Base-by-base conservation (phyloP, 2,797 vertebrate genomes). In the Sebastes alutus region DNA sequence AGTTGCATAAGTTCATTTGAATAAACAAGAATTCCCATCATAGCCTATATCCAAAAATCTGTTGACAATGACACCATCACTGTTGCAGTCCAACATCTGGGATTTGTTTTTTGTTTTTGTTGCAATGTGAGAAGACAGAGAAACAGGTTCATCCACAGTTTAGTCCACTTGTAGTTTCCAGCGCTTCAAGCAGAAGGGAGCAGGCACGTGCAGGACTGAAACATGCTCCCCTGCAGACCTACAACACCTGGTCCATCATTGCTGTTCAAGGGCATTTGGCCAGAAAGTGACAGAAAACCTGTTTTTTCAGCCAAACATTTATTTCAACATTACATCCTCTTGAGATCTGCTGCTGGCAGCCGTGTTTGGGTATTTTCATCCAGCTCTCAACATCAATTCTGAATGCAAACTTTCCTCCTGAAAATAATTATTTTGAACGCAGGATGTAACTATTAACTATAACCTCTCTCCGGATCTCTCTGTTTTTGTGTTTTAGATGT, bases 401-500 rank as follows among this genome's bases (percentile, higher is more conserved):
- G 12, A 23, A 46, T 5, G 7, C 35, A 54, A 16, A 66, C 8
- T 30, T 13, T 80, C 16, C 11, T 20, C 10, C 20, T 12, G 11
- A 54, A 52, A 30, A 69, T 6, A 49, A 61, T 46, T 18, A 29
- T 58, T 49, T 14, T 54, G 25, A 76, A 55, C 0, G 4, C 5
- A 18, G 14, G 13, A 46, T 60, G 38, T 61, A 64, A 9, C 52
- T 56, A 12, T 49, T 14, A 23, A 68, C 16, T 25, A 7, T 1
- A 13, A 55, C 7, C 5, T 27, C 27, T 33, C 7, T 72, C 12
- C 64, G 14, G 2, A 29, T 72, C 10, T 64, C 2, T 75, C n/a
- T 70, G 7, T 59, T 46, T 65, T 76, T 75, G n/a, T 81, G 27
- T 84, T 75, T 32, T 55, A 96, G 96, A 38, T 0, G 1, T 96